phyloP scores from a whole-genome alignment of 2,113 vertebrate species.

The Neodon shergylaensis region DNA sequence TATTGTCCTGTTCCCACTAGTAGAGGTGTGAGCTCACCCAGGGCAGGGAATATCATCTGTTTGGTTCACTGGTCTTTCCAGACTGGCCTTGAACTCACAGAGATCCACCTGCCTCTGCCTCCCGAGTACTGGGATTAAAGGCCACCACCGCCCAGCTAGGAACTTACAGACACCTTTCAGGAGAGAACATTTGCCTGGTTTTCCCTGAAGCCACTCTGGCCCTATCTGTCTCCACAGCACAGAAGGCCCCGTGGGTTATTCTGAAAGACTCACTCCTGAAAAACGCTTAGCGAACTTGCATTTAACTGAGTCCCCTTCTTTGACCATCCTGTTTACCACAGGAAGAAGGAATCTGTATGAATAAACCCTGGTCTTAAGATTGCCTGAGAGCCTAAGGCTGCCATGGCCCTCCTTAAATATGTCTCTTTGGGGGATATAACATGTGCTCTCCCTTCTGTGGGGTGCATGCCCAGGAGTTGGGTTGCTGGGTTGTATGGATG shows the following conservation, averaged over 20 bases:
- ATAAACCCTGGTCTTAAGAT: not conserved
- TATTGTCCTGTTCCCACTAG: not conserved
- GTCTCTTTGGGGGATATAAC: not conserved
- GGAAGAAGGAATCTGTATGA: not conserved
- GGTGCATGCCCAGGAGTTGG: not conserved
- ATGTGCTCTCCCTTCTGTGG: not conserved
- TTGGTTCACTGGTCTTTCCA: not conserved
- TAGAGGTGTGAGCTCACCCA: not conserved
- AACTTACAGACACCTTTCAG: accelerated
- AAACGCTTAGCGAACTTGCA: not conserved
- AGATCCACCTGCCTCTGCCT: no score
- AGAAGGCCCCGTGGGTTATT: not conserved
- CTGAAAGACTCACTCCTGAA: not conserved
- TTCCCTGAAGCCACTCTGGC: not conserved
- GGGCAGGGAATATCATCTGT: not conserved
- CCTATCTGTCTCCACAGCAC: not conserved
- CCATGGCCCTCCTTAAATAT: not conserved
- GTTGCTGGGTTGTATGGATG: not conserved
- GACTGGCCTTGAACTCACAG: not conserved
- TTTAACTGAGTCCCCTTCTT: not conserved
- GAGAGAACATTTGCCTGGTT: not conserved
- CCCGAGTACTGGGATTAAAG: no score
- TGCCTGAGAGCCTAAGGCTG: not conserved
- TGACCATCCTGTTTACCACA: no score
- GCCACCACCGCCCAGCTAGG: no score